phyloP scores from a whole-genome alignment of 2,888 invertebrate genomes.

The Timema cristinae region DNA sequence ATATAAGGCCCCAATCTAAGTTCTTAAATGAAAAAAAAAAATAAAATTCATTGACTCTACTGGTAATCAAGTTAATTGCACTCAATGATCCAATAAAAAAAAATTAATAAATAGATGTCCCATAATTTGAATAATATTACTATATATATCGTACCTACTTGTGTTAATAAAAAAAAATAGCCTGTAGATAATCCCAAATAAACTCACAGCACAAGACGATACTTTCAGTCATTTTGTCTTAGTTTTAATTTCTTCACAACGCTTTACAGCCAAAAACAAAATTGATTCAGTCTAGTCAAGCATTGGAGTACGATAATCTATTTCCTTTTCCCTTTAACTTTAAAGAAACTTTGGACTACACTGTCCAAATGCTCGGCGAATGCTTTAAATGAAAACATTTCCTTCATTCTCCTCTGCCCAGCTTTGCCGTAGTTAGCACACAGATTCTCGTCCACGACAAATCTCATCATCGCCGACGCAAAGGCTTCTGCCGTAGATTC shows the following conservation, averaged over 20 bases:
- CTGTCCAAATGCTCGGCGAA: constrained; percentile 66
- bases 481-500: constrained; percentile 65
- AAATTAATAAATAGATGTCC: no score
- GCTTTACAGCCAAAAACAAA: no score
- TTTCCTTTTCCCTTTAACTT: constrained; percentile 22
- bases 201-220: constrained; percentile 10
- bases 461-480: constrained; percentile 68
- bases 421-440: constrained; percentile 66
- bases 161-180: no score
- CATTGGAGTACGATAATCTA: not conserved
- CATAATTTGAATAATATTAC: no score
- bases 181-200: not conserved
- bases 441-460: constrained; percentile 59
- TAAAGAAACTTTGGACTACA: constrained; percentile 28
- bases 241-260: no score
- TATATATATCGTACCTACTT: no score
- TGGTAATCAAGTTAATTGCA: no score
- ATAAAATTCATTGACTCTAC: no score
- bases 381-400: constrained; percentile 77
- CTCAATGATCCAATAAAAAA: no score
- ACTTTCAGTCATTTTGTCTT: not conserved
- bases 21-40: no score
- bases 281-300: no score
- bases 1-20: no score
- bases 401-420: constrained; percentile 69